These are phyloP conservation scores for Lasius platythorax DNA, from an alignment of 2,888 invertebrate species.

Conservation along the genomic window DNA sequence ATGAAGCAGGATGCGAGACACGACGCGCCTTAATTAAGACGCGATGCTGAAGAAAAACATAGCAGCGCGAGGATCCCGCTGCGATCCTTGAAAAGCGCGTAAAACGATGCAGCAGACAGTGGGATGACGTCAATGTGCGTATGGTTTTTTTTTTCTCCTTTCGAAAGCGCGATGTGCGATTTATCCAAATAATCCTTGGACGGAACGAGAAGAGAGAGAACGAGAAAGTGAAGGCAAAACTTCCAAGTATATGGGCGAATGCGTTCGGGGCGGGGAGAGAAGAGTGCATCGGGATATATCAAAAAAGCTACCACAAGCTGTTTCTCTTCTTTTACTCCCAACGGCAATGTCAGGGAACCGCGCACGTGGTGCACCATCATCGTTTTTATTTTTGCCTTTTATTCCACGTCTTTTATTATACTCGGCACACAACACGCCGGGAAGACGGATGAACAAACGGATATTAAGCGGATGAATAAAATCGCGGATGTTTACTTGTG, in stretches of 20 bases:
- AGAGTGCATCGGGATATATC: neutral
- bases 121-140: constrained; percentile 30
- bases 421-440: neutral
- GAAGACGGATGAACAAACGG: constrained; percentile 12
- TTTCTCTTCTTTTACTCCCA: constrained; percentile 27
- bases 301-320: constrained; percentile 36
- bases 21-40: constrained; percentile 37
- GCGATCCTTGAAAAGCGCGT: neutral
- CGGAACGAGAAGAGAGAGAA: neutral
- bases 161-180: constrained; percentile 4
- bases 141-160: neutral
- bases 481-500: constrained; percentile 1
- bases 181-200: constrained; percentile 29
- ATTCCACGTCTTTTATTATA: neutral
- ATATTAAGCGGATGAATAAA: constrained; percentile 9
- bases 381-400: constrained; percentile 25
- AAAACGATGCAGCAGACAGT: constrained; percentile 4
- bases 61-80: neutral
- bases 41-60: neutral
- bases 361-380: constrained; percentile 15
- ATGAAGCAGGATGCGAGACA: constrained; percentile 17
- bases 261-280: neutral
- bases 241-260: constrained; percentile 24
- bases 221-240: constrained; percentile 33
- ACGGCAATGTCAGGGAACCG: constrained; percentile 23